Percentiles rank a stretch among this genome's conserved stretches.
Evolutionary conservation across 2,797 vertebrate genomes (phyloP).

Genomic region (Sparidentex hasta): DNA sequence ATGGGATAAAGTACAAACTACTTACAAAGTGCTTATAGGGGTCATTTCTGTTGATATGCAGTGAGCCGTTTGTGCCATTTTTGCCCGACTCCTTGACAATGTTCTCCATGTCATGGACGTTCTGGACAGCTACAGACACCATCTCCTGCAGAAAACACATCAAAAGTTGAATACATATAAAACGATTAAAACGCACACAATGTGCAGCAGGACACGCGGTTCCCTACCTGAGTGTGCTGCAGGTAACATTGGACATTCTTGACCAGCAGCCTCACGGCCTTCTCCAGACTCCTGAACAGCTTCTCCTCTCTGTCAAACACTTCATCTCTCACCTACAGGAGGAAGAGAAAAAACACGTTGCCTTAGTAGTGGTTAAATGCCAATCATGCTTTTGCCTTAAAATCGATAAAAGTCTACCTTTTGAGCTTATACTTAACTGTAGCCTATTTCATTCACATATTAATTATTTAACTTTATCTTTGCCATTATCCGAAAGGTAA

Average conservation of each 20-base stretch:
- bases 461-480: too few species aligned
- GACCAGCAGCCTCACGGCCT: conserved; percentile 90
- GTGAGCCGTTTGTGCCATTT: conserved; percentile 69
- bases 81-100: conserved; percentile 85
- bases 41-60: conserved; percentile 77
- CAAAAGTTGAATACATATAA: neutral
- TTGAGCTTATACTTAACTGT: too few species aligned
- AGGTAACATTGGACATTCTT: conserved; percentile 91
- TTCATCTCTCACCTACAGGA: conserved; percentile 93
- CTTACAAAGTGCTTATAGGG: conserved; percentile 92
- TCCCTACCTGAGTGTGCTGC: conserved; percentile 88
- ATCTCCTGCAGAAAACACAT: conserved; percentile 87
- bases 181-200: neutral
- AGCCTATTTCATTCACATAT: neutral
- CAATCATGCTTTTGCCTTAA: neutral
- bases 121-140: conserved; percentile 86
- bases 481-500: too few species aligned
- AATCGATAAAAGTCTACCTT: neutral
- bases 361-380: neutral
- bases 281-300: conserved; percentile 93
- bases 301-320: conserved; percentile 95
- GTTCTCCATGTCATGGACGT: conserved; percentile 84
- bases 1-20: conserved; percentile 41
- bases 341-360: conserved; percentile 10
- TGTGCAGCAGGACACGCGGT: rapidly evolving